Conservation (phyloP, 2,797 vertebrate species). For the Sternotherus odoratus region DNA sequence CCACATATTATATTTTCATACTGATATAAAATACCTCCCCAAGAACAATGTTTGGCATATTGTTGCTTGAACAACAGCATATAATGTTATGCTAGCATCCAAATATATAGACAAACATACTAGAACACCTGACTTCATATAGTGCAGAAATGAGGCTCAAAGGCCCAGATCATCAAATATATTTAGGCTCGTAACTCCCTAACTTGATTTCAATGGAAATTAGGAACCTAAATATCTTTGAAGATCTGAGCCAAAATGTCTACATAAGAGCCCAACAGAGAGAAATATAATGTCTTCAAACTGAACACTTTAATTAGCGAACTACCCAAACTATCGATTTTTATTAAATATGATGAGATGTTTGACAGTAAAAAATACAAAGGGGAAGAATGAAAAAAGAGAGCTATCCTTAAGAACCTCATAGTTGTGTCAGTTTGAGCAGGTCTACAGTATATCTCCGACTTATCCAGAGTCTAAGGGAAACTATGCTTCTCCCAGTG, state of each 20-base stretch:
- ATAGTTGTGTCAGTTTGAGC: background rate
- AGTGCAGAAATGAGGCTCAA: background rate
- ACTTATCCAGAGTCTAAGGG: background rate
- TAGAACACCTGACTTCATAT: background rate
- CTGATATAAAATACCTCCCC: background rate
- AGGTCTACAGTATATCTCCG: background rate
- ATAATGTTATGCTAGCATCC: background rate
- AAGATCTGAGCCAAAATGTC: background rate
- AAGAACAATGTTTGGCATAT: background rate
- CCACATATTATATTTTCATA: background rate
- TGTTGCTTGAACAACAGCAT: background rate
- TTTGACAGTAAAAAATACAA: background rate
- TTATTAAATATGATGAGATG: background rate
- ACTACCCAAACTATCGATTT: background rate
- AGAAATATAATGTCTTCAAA: background rate
- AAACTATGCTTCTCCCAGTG: background rate
- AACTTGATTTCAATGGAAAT: background rate
- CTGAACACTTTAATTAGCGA: background rate
- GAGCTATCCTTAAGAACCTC: background rate
- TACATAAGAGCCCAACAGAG: background rate
- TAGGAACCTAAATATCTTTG: background rate
- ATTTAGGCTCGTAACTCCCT: background rate
- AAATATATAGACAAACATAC: background rate
- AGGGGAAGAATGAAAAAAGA: background rate
- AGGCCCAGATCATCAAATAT: background rate